A percentile compares a stretch with the other conserved stretches of the same genome.
Evolutionary conservation across 2,888 invertebrate species (phyloP).

Genomic region (Eilema depressum): DNA sequence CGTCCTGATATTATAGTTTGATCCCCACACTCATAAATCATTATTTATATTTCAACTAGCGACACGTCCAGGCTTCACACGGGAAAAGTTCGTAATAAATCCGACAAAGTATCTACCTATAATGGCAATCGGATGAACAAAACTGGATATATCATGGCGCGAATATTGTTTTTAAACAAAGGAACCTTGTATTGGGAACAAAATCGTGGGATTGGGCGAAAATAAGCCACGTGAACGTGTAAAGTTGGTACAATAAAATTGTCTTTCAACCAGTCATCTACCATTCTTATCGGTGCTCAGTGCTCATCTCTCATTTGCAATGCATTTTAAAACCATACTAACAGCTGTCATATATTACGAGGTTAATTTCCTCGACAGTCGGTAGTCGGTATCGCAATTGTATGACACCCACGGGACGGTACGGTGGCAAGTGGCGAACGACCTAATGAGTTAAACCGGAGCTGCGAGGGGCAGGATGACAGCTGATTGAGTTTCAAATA

Average conservation of each 20-base stretch:
- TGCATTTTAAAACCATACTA: neutral
- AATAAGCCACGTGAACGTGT: too few relatives aligned
- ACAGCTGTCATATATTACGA: neutral
- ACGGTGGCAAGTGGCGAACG: constrained; percentile 20
- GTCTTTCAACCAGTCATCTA: too few relatives aligned
- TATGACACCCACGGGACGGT: constrained; percentile 32
- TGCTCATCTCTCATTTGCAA: neutral
- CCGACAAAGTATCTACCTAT: neutral
- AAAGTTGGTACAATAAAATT: too few relatives aligned
- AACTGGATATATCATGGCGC: too few relatives aligned
- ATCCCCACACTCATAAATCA: constrained; percentile 2
- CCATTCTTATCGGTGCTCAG: neutral
- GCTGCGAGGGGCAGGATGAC: constrained; percentile 37
- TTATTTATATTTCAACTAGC: neutral
- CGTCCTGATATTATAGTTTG: neutral
- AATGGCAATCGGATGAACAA: too few relatives aligned
- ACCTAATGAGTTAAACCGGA: constrained; percentile 47
- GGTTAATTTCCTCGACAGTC: constrained; percentile 16
- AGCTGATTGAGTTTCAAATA: constrained; percentile 7
- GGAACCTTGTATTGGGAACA: too few relatives aligned
- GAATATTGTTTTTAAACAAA: too few relatives aligned
- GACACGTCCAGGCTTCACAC: neutral
- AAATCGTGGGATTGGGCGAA: too few relatives aligned
- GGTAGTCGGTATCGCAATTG: constrained; percentile 29
- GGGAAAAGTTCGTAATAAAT: neutral